phyloP scores from a whole-genome alignment of 2,113 vertebrate species.

The Scolopax mira region DNA sequence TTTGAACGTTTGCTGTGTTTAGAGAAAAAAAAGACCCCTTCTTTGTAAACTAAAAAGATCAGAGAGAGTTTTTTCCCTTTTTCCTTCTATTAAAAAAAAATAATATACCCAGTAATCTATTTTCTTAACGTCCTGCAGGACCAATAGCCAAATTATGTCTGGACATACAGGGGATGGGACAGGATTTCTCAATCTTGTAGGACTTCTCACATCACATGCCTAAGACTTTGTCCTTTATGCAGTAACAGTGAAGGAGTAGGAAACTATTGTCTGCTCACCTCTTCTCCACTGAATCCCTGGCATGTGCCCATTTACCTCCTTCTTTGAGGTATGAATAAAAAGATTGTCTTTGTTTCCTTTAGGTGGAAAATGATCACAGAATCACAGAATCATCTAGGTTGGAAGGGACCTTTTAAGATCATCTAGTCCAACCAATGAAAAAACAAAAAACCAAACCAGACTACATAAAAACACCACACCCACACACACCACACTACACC shows the following conservation, averaged over 20 bases:
- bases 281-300: neutral
- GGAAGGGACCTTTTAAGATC: too few species aligned
- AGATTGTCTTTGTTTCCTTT: neutral
- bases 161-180: accelerated
- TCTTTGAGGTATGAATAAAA: neutral
- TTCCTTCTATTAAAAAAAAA: neutral
- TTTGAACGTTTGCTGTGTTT: neutral
- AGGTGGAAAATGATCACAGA: neutral
- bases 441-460: too few species aligned
- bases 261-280: accelerated
- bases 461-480: too few species aligned
- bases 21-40: neutral
- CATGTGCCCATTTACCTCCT: neutral
- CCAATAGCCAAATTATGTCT: neutral
- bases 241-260: neutral
- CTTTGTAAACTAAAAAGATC: neutral
- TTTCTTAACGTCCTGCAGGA: neutral
- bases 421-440: too few species aligned
- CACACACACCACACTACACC: too few species aligned
- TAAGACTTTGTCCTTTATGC: neutral
- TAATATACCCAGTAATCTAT: neutral
- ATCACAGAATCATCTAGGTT: too few species aligned
- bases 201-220: neutral
- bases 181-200: neutral
- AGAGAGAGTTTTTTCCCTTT: accelerated